These are phyloP conservation scores for Huso huso DNA, from an alignment of 2,797 vertebrate species.

Conservation along the genomic window DNA sequence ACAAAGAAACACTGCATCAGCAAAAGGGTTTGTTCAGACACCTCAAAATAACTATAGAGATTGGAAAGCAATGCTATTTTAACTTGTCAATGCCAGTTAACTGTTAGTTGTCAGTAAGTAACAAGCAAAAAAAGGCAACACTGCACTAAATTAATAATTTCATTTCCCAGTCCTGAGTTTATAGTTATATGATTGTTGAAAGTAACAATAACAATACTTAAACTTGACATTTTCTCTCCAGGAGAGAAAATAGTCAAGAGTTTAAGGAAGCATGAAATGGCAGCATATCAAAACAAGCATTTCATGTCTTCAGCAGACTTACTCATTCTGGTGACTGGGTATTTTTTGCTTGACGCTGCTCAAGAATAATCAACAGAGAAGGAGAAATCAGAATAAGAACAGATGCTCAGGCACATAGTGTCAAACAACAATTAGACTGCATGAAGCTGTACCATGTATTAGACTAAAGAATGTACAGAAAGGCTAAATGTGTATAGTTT, in stretches of 20 bases:
- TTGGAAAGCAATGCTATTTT: slow-evolving; percentile 29
- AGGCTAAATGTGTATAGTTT: too few species aligned
- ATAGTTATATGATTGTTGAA: slow-evolving; percentile 22
- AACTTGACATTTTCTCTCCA: slow-evolving; percentile 71
- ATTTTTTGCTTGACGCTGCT: slow-evolving; percentile 99
- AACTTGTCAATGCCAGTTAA: slow-evolving; percentile 1
- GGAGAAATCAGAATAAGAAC: slow-evolving; percentile 70
- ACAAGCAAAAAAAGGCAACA: slow-evolving; percentile 30
- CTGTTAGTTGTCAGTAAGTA: neutral
- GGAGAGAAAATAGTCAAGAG: slow-evolving; percentile 62
- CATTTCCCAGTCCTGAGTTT: slow-evolving; percentile 12
- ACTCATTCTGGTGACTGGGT: slow-evolving; percentile 88
- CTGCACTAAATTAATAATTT: slow-evolving; percentile 32
- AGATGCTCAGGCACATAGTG: slow-evolving; percentile 32
- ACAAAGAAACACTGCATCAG: slow-evolving; percentile 9
- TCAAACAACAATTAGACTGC: slow-evolving; percentile 10
- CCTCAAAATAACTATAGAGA: neutral
- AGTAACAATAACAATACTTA: slow-evolving; percentile 44
- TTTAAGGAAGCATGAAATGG: slow-evolving; percentile 79
- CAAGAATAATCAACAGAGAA: slow-evolving; percentile 77
- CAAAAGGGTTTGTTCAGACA: neutral
- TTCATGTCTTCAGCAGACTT: slow-evolving; percentile 80
- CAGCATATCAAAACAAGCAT: slow-evolving; percentile 66
- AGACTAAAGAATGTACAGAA: too few species aligned
- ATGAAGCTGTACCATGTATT: neutral